phyloP scores from a whole-genome alignment of 2,888 invertebrate species.

The Cosmia trapezina region DNA sequence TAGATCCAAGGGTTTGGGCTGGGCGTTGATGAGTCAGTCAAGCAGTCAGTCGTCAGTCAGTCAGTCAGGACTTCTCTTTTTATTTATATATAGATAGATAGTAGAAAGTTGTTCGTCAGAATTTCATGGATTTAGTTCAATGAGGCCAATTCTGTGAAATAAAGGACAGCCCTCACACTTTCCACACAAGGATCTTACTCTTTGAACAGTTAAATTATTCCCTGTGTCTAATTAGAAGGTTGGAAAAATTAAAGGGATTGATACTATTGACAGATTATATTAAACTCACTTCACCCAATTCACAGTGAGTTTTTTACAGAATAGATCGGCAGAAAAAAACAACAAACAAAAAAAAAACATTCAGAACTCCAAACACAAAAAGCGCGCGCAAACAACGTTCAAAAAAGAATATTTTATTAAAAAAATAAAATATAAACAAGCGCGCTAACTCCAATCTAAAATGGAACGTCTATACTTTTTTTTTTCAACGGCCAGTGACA shows the following conservation, averaged over 20 bases:
- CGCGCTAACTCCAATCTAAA: conserved; percentile 84
- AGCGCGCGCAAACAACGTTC: conserved; percentile 14
- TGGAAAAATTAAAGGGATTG: too few species aligned
- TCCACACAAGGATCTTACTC: too few species aligned
- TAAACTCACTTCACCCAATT: too few species aligned
- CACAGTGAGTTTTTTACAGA: too few species aligned
- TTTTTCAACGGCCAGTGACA: conserved; percentile 77
- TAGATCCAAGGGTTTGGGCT: too few species aligned
- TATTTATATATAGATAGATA: too few species aligned
- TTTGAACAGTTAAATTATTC: too few species aligned
- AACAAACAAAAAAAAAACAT: not conserved
- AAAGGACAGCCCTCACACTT: not conserved
- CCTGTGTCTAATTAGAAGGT: too few species aligned
- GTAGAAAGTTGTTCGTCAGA: not conserved
- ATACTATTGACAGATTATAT: too few species aligned
- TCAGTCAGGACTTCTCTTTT: too few species aligned
- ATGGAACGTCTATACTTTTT: conserved; percentile 81
- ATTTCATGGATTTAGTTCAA: not conserved
- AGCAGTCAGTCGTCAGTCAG: too few species aligned
- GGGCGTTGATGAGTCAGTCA: too few species aligned
- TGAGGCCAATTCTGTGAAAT: not conserved
- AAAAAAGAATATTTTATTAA: conserved; percentile 61
- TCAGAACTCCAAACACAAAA: not conserved
- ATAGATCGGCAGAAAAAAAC: not conserved
- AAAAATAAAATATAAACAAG: conserved; percentile 69